Percentiles rank a stretch among this genome's conserved stretches.
Evolutionary conservation across 1,140 invertebrate species (phyloP).

Genomic region (Calephelis nemesis): DNA sequence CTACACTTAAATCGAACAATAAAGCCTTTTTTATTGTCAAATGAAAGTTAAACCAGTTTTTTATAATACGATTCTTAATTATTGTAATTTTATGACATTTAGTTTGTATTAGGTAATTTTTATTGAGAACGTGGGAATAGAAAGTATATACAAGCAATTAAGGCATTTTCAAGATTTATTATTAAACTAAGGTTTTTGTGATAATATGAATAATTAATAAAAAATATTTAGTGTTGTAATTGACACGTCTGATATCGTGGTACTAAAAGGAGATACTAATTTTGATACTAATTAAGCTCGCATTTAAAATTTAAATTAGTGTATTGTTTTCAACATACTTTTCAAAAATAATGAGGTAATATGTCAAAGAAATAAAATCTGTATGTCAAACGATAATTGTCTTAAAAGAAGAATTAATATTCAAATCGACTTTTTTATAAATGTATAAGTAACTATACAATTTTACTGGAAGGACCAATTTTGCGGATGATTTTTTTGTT

Average conservation of each 20-base stretch:
- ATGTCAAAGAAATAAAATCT: too few relatives aligned
- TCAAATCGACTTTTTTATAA: too few relatives aligned
- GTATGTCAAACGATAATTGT: too few relatives aligned
- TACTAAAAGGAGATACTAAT: not conserved
- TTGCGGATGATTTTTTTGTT: too few relatives aligned
- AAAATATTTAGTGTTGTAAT: not conserved
- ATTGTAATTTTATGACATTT: constrained; percentile 22
- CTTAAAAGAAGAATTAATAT: too few relatives aligned
- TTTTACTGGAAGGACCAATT: too few relatives aligned
- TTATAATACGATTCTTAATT: constrained; percentile 22
- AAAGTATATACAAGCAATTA: constrained; percentile 7
- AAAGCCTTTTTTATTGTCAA: constrained; percentile 22
- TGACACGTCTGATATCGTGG: too few relatives aligned
- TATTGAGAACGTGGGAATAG: constrained; percentile 3
- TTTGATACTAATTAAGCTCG: not conserved
- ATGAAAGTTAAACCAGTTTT: constrained; percentile 17
- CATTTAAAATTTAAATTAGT: too few relatives aligned
- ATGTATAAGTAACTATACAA: too few relatives aligned
- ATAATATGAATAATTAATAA: not conserved
- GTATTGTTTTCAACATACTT: too few relatives aligned
- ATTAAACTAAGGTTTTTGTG: not conserved
- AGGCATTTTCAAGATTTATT: not conserved
- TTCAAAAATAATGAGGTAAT: too few relatives aligned
- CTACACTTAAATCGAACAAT: constrained; percentile 21
- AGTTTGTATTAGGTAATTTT: constrained; percentile 16